Conservation (phyloP, 2,888 invertebrate genomes). For the Drosophila mulleri region DNA sequence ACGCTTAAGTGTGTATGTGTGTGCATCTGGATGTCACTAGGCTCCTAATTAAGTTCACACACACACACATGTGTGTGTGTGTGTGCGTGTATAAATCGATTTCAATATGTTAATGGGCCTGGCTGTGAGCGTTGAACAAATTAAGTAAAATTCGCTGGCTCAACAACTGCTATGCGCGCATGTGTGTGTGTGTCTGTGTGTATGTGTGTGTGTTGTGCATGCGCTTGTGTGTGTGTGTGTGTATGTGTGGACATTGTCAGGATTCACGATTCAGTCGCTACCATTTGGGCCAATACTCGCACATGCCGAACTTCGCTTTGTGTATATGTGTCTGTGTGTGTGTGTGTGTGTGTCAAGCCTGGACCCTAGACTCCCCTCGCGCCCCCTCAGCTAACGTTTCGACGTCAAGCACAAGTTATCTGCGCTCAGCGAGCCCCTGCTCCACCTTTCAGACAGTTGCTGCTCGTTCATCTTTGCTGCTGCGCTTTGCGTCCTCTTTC, state of each 20-base stretch:
- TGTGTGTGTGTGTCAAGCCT: slow-evolving; percentile 30
- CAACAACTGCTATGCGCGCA: slow-evolving; percentile 43
- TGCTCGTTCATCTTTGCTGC: slow-evolving; percentile 59
- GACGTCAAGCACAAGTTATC: background rate
- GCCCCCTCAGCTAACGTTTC: background rate
- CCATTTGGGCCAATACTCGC: slow-evolving; percentile 60
- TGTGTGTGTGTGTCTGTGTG: slow-evolving; percentile 4
- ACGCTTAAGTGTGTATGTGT: background rate
- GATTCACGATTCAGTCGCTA: slow-evolving; percentile 48
- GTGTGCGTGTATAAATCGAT: slow-evolving; percentile 60
- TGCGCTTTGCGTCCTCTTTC: slow-evolving; percentile 39
- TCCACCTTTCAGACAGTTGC: slow-evolving; percentile 21
- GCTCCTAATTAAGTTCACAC: slow-evolving; percentile 49
- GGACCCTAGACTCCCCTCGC: slow-evolving; percentile 25
- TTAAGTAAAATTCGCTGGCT: slow-evolving; percentile 67
- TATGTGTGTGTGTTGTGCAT: slow-evolving; percentile 7
- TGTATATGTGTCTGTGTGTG: slow-evolving; percentile 13
- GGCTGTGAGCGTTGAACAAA: slow-evolving; percentile 62
- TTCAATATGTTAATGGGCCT: slow-evolving; percentile 74
- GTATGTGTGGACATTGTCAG: slow-evolving; percentile 49
- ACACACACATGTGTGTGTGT: background rate
- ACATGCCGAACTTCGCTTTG: slow-evolving; percentile 39
- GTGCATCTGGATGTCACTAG: slow-evolving; percentile 31
- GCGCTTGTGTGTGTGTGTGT: background rate
- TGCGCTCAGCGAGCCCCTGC: background rate